Conservation (phyloP, 1,140 invertebrate genomes). For the Drosophila ogumai region DNA sequence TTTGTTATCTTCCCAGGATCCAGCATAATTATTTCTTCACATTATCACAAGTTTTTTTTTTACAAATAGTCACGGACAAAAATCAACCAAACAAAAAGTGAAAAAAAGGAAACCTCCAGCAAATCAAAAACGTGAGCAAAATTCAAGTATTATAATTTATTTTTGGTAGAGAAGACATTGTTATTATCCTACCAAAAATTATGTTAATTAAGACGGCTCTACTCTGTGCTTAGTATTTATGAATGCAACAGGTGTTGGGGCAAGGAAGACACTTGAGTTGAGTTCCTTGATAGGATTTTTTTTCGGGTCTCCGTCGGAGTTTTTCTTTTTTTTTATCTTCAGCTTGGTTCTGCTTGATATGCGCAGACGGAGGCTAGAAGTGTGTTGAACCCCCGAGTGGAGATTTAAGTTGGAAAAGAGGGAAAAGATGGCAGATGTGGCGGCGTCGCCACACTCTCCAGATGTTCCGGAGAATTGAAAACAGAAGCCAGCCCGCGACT, state of each 20-base stretch:
- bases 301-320: not conserved
- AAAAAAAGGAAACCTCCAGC: constrained; percentile 43
- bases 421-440: constrained; percentile 8
- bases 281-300: constrained; percentile 47
- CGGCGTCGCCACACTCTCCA: constrained; percentile 30
- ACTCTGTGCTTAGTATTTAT: constrained; percentile 57
- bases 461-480: constrained; percentile 62
- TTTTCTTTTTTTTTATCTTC: not conserved
- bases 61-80: constrained; percentile 36
- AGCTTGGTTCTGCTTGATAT: constrained; percentile 32
- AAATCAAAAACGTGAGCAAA: constrained; percentile 61
- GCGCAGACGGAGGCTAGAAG: constrained; percentile 29
- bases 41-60: not conserved
- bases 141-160: constrained; percentile 26
- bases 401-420: constrained; percentile 9
- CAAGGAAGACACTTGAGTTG: constrained; percentile 36
- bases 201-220: constrained; percentile 55
- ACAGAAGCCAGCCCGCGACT: constrained; percentile 29
- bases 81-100: not conserved
- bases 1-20: not conserved
- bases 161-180: constrained; percentile 2
- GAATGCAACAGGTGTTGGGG: constrained; percentile 73
- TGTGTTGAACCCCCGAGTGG: constrained; percentile 48
- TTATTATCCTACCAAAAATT: constrained; percentile 69
- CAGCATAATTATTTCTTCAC: not conserved